A percentile compares a stretch with the other conserved stretches of the same genome.
Evolutionary conservation across 23 tunicate species (phyloP).

Genomic region (Corella eumyota): DNA sequence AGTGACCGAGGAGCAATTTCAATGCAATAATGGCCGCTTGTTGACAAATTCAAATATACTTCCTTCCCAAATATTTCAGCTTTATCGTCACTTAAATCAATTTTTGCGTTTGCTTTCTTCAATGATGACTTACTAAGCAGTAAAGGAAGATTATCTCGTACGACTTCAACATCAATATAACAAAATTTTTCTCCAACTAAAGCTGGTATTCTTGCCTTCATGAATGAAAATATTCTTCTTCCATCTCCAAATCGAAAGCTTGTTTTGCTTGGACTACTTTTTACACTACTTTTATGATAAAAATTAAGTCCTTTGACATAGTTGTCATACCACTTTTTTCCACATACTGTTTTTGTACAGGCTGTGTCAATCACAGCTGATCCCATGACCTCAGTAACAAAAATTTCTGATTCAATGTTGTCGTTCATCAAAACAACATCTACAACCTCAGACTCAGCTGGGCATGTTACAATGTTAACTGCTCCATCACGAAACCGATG

Average conservation of each 20-base stretch:
- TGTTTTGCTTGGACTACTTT: neutral
- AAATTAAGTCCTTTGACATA: neutral
- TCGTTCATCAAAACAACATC: neutral
- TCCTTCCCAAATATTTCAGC: too few species aligned
- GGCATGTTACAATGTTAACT: too few species aligned
- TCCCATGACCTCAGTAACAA: neutral
- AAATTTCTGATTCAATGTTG: neutral
- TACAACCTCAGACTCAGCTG: neutral
- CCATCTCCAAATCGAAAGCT: slow-evolving; percentile 19
- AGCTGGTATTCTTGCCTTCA: neutral
- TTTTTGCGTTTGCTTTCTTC: neutral
- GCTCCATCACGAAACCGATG: neutral
- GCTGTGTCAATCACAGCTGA: slow-evolving; percentile 17
- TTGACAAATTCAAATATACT: too few species aligned
- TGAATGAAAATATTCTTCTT: slow-evolving; percentile 2
- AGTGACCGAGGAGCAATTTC: too few species aligned
- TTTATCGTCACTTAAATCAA: too few species aligned
- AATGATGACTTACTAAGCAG: slow-evolving; percentile 3
- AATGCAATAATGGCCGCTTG: too few species aligned
- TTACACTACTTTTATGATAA: neutral
- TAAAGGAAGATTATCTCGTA: neutral
- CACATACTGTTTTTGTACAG: slow-evolving; percentile 22
- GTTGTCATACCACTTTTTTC: slow-evolving; percentile 10
- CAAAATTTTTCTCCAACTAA: slow-evolving; percentile 4
- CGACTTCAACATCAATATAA: neutral